Percentiles rank a stretch among this genome's conserved stretches.
These are phyloP conservation scores for Columba janthina DNA, from an alignment of 2,113 vertebrate species.

Conservation along the genomic window DNA sequence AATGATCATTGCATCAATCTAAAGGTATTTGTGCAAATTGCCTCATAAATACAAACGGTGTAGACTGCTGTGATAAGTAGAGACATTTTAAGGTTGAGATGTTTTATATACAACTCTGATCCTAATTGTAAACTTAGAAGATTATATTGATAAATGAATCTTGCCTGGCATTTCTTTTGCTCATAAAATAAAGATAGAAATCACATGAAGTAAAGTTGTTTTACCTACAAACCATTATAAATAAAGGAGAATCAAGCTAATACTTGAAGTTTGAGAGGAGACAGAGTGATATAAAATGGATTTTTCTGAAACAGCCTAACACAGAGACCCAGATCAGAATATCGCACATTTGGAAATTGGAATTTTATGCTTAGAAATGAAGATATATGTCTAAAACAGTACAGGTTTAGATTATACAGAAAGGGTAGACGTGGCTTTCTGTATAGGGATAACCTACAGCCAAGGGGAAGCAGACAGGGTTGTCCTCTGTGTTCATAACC, in stretches of 20 bases:
- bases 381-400: neutral
- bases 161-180: neutral
- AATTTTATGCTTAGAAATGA: neutral
- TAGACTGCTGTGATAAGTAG: slow-evolving; percentile 31
- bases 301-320: neutral
- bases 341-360: neutral
- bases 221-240: neutral
- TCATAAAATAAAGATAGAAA: neutral
- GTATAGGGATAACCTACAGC: neutral
- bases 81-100: slow-evolving; percentile 19
- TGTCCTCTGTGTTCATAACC: neutral
- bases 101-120: neutral
- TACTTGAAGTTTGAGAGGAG: neutral
- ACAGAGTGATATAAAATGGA: neutral
- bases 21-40: slow-evolving; percentile 33
- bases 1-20: slow-evolving; percentile 8
- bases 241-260: neutral
- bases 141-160: neutral
- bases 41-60: neutral
- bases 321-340: neutral
- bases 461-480: neutral
- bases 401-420: neutral
- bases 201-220: neutral
- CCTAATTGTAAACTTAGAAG: slow-evolving; percentile 18
- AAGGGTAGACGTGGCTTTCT: neutral